These are phyloP conservation scores for Sinocyclocheilus anophthalmus DNA, from an alignment of 2,113 vertebrate genomes.

Conservation along the genomic window DNA sequence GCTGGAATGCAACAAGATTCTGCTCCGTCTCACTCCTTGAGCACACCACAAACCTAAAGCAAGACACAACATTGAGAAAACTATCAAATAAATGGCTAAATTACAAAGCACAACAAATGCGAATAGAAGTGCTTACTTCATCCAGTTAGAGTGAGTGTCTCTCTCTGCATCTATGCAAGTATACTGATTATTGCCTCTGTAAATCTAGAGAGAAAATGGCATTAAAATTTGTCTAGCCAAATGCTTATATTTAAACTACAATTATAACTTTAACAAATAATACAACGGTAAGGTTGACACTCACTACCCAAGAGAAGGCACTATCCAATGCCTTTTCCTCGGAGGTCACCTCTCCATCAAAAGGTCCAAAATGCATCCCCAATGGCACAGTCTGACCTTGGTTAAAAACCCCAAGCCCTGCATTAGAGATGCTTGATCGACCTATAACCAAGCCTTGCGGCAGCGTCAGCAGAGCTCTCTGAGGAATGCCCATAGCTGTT, in stretches of 20 bases:
- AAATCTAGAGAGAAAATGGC: slow-evolving; percentile 68
- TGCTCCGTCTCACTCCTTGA: slow-evolving; percentile 70
- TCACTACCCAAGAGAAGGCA: slow-evolving; percentile 85
- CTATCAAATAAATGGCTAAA: not conserved
- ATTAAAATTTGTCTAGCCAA: not conserved
- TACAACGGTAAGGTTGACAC: slow-evolving; percentile 27
- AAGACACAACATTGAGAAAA: not conserved
- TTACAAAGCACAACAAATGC: not conserved
- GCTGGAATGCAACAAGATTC: slow-evolving; percentile 75
- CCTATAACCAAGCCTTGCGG: slow-evolving; percentile 78
- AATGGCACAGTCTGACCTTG: slow-evolving; percentile 69
- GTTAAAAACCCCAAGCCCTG: slow-evolving; percentile 83
- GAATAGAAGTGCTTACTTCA: slow-evolving; percentile 74
- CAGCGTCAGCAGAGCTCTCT: slow-evolving; percentile 78
- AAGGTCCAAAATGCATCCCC: slow-evolving; percentile 84
- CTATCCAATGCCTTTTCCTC: slow-evolving; percentile 74
- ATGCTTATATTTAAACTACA: not conserved
- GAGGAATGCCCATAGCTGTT: slow-evolving; percentile 63
- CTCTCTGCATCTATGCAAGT: slow-evolving; percentile 79
- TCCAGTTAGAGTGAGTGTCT: slow-evolving; percentile 81
- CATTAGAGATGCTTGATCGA: slow-evolving; percentile 75
- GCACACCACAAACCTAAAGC: slow-evolving; percentile 70
- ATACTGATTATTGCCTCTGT: slow-evolving; percentile 71
- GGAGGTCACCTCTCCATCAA: slow-evolving; percentile 75
- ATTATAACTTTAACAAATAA: not conserved